Evolutionary conservation across 2,113 vertebrate species (phyloP), one percentile per base, ranked within the genome.

Genomic region (Pelvicachromis taeniatus): DNA sequence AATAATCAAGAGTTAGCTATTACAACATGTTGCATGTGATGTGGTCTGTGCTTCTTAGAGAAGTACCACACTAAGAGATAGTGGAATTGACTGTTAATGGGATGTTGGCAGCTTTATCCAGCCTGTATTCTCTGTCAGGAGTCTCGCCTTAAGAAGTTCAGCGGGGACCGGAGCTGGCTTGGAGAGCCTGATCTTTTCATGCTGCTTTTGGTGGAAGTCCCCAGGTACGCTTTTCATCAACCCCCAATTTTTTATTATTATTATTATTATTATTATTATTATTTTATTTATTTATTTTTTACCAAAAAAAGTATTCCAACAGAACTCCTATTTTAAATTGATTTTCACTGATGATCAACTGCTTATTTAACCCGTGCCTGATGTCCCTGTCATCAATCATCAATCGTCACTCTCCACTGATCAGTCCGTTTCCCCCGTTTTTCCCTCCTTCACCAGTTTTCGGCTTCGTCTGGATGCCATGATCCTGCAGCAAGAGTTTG

Each of bases 401-500:
- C 88, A 85, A 70, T 89, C 82, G 73, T 21, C 56, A 61, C 48
- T 77, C 56, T 82, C 80, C 16, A 59, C 63, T 89, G 59, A 78
- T 84, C 68, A 23, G 7, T 80, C 77, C 65, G 1, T 87, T 87
- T 88, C 50, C 9, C 54, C n/a, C 82, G 19, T 38, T 81, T 78
- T 65, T 21, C 61, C 68, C 73, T 86, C 75, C 82, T 87, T 87
- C 78, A 77, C 79, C 91, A 97, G 96, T 85, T 96, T 96, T 93
- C 94, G 95, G 21, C 93, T 96, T 75, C 95, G 94, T 80, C 94
- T 97, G 88, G 96, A 97, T 73, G 95, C 94, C 82, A 96, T 97
- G 95, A 97, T 97, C 87, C 93, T 97, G 55, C 96, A 96, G 87
- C 95, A 97, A 92, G 96, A 97, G 96, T 97, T 97, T 90, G 95